Evolutionary conservation across 2,113 vertebrate species (phyloP).

Genomic region (Tonatia bakeri): DNA sequence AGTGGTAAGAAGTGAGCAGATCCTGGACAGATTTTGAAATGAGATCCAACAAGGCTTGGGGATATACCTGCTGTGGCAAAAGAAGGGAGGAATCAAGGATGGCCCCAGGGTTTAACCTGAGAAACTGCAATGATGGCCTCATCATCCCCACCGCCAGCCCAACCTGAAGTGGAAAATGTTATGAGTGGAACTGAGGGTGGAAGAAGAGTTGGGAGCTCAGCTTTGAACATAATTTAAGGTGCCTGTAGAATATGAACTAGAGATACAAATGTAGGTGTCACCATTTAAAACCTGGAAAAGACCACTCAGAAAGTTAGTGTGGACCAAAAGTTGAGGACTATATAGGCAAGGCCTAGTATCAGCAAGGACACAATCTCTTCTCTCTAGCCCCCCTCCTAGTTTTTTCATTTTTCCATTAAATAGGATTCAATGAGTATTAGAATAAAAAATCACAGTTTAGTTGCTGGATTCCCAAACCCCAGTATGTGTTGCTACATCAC

Average conservation of each 20-base stretch:
- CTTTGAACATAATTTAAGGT: background rate
- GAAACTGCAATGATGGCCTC: background rate
- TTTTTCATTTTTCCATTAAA: background rate
- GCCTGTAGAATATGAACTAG: background rate
- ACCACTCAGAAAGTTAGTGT: background rate
- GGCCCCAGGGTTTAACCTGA: background rate
- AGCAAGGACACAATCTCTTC: background rate
- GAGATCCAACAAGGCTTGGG: background rate
- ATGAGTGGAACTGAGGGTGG: background rate
- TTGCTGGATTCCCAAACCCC: conserved; percentile 14
- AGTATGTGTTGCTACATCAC: background rate
- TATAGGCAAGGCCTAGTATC: background rate
- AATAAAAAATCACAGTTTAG: background rate
- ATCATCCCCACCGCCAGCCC: background rate
- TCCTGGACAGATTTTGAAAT: background rate
- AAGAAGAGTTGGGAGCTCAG: background rate
- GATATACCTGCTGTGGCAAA: background rate
- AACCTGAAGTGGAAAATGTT: background rate
- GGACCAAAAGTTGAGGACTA: background rate
- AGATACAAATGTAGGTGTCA: background rate
- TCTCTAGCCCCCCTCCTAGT: background rate
- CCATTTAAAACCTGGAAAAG: background rate
- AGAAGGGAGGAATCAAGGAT: background rate
- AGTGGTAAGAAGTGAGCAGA: background rate
- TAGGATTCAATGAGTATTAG: conserved; percentile 2